A percentile compares a stretch with the other conserved stretches of the same genome.
Evolutionary conservation across 2,113 vertebrate genomes (phyloP).

Genomic region (Trochalopteron elliotii): DNA sequence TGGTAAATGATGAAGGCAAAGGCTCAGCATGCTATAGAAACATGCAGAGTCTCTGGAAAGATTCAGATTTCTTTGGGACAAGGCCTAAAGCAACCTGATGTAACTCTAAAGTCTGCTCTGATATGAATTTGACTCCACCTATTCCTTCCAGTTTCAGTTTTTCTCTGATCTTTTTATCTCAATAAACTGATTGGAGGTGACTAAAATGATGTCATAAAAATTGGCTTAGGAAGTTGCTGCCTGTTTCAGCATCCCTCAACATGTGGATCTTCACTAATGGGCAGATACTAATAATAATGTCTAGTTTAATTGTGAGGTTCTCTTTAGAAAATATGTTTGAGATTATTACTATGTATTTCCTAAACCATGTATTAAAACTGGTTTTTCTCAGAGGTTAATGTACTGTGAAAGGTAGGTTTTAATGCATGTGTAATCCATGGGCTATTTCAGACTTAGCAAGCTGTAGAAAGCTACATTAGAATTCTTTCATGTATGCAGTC

Average conservation of each 20-base stretch:
- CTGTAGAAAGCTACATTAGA: not conserved
- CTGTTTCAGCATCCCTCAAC: not conserved
- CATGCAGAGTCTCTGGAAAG: not conserved
- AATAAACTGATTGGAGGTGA: not conserved
- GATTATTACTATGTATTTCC: not conserved
- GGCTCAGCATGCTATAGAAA: not conserved
- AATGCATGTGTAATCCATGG: not conserved
- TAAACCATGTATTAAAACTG: not conserved
- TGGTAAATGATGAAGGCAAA: not conserved
- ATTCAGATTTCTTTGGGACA: not conserved
- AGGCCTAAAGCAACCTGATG: not conserved
- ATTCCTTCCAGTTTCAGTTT: not conserved
- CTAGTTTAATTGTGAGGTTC: not conserved
- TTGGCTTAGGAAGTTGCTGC: not conserved
- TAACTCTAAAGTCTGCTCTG: not conserved
- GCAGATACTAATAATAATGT: not conserved
- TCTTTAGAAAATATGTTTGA: not conserved
- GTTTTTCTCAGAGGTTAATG: not conserved
- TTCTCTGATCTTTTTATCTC: not conserved
- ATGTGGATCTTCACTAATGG: not conserved
- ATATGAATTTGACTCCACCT: not conserved
- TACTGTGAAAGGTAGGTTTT: not conserved
- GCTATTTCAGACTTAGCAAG: not conserved
- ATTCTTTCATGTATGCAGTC: not conserved
- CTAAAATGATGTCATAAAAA: not conserved